A percentile compares a stretch with the other conserved stretches of the same genome.
Evolutionary conservation across 2,888 invertebrate genomes (phyloP).

Genomic region (Pristionchus mayeri): DNA sequence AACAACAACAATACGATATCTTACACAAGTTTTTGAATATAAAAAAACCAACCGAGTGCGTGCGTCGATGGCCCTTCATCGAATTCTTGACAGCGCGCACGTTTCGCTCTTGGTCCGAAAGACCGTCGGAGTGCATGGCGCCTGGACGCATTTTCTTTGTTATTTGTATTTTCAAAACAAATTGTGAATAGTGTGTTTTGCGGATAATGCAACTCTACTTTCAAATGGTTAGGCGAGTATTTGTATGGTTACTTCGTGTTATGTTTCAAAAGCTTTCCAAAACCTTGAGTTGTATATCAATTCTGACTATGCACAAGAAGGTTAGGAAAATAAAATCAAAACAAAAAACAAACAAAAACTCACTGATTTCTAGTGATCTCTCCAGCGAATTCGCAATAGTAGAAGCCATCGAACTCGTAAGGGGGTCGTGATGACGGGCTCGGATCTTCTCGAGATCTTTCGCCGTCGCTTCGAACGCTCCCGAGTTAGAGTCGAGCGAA

Average conservation of each 20-base stretch:
- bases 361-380: slow-evolving; percentile 68
- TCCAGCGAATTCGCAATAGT: slow-evolving; percentile 71
- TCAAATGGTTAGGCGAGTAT: too few relatives aligned
- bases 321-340: background rate
- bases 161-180: background rate
- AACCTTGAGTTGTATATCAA: too few relatives aligned
- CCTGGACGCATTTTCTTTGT: slow-evolving; percentile 46
- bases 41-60: slow-evolving; percentile 55
- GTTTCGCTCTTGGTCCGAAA: slow-evolving; percentile 73
- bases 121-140: slow-evolving; percentile 71
- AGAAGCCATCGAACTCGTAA: slow-evolving; percentile 48
- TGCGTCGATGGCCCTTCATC: slow-evolving; percentile 70
- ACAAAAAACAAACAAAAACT: background rate
- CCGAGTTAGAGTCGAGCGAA: slow-evolving; percentile 60
- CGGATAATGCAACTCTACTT: too few relatives aligned
- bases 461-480: slow-evolving; percentile 24
- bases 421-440: slow-evolving; percentile 24
- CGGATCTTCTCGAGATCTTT: slow-evolving; percentile 31
- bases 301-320: background rate
- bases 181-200: too few relatives aligned
- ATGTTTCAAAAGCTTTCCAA: background rate
- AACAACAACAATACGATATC: too few relatives aligned
- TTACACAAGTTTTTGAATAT: background rate
- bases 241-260: background rate
- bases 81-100: slow-evolving; percentile 67